A percentile compares a stretch with the other conserved stretches of the same genome.
Evolutionary conservation across 2,797 vertebrate genomes (phyloP).

Genomic region (Clamator glandarius): DNA sequence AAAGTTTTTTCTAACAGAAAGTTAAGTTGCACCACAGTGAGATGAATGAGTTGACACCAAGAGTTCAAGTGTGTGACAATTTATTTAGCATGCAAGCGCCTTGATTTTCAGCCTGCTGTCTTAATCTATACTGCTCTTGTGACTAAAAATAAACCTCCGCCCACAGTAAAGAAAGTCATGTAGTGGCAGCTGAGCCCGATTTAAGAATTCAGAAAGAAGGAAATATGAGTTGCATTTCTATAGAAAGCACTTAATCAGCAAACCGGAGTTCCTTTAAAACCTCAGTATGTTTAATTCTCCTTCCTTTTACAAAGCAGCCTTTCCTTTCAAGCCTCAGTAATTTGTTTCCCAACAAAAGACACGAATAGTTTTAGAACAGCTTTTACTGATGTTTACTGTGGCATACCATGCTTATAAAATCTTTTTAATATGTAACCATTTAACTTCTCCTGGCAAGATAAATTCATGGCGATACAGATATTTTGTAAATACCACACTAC

Average conservation of each 20-base stretch:
- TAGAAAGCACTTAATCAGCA: constrained; percentile 61
- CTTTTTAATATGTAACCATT: constrained; percentile 73
- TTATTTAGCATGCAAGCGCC: neutral
- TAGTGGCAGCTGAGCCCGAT: constrained; percentile 11
- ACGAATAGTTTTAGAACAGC: constrained; percentile 37
- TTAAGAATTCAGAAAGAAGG: constrained; percentile 30
- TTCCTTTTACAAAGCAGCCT: constrained; percentile 27
- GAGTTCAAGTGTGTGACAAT: neutral
- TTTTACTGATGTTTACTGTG: constrained; percentile 52
- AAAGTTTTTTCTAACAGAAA: neutral
- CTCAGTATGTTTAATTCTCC: neutral
- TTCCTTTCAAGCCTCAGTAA: constrained; percentile 58
- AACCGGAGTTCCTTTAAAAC: constrained; percentile 52
- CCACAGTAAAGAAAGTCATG: constrained; percentile 3
- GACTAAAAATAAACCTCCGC: constrained; percentile 52
- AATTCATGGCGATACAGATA: constrained; percentile 30
- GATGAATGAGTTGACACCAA: neutral
- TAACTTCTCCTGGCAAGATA: constrained; percentile 66
- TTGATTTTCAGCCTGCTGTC: constrained; percentile 17
- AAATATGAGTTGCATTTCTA: constrained; percentile 49
- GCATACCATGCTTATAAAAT: constrained; percentile 65
- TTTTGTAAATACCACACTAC: constrained; percentile 69
- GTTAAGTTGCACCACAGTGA: neutral
- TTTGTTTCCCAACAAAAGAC: constrained; percentile 41
- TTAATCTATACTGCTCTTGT: neutral